Percentiles rank a stretch among this genome's conserved stretches.
phyloP scores from a whole-genome alignment of 2,797 vertebrate genomes.

The Rhinoraja longicauda region DNA sequence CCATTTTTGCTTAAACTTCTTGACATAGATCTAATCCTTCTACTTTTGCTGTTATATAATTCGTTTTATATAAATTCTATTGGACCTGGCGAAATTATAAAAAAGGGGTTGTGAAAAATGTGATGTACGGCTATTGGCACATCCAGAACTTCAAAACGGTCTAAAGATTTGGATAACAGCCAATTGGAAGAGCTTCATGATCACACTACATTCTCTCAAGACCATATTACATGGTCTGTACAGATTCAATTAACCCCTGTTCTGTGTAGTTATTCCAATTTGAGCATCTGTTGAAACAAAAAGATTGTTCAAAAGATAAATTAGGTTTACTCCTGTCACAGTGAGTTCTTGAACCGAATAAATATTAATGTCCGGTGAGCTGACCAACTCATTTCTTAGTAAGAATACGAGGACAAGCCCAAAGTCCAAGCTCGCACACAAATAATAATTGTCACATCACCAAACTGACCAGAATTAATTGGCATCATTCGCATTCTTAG shows the following conservation, averaged over 20 bases:
- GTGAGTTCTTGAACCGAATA: background rate
- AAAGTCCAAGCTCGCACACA: background rate
- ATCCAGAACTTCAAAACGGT: background rate
- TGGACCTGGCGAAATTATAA: background rate
- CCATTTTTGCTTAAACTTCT: background rate
- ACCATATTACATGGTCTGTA: background rate
- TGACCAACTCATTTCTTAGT: too few relatives aligned
- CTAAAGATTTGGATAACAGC: background rate
- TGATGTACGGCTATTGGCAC: background rate
- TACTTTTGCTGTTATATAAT: background rate
- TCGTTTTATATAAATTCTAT: background rate
- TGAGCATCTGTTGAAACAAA: background rate
- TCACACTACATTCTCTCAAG: background rate
- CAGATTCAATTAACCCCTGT: background rate
- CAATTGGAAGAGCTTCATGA: background rate
- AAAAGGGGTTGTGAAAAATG: background rate
- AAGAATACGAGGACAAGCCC: too few relatives aligned
- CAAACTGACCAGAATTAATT: background rate
- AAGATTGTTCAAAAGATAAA: background rate
- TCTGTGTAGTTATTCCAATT: background rate
- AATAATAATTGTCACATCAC: constrained; percentile 3
- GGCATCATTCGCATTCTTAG: background rate
- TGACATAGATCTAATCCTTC: background rate
- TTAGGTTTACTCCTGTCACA: background rate
- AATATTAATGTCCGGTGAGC: background rate